These are phyloP conservation scores for Triops longicaudatus DNA, from an alignment of 1,140 invertebrate genomes.

Conservation along the genomic window DNA sequence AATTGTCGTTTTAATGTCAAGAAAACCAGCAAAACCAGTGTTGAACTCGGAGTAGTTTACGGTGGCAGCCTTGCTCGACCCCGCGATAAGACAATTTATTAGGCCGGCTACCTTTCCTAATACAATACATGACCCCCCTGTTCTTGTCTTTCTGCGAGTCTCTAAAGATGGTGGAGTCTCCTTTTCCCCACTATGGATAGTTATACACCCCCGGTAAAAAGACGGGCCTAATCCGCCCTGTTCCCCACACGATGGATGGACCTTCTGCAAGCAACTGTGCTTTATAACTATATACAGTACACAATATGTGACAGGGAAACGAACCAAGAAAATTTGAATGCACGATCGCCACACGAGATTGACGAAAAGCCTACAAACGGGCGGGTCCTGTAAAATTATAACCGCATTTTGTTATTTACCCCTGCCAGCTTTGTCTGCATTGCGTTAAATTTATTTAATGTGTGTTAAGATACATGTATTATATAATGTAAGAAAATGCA, in stretches of 20 bases:
- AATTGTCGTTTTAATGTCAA: not conserved
- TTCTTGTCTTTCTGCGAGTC: not conserved
- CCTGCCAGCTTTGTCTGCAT: not conserved
- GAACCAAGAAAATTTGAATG: not conserved
- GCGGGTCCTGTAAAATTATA: not conserved
- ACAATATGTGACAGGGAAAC: constrained; percentile 11
- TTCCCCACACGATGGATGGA: constrained; percentile 1
- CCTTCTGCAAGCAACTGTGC: not conserved
- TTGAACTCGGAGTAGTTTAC: not conserved
- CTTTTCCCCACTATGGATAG: not conserved
- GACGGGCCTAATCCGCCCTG: not conserved
- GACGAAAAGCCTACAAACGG: not conserved
- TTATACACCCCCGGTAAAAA: not conserved
- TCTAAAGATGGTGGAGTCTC: not conserved
- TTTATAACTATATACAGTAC: constrained; percentile 4
- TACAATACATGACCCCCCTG: not conserved
- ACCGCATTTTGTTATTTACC: not conserved
- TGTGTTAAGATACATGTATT: no score
- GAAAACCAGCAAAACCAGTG: not conserved
- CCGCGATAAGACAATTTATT: constrained; percentile 15
- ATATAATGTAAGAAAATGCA: no score
- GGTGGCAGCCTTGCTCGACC: constrained; percentile 4
- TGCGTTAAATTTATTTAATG: not conserved
- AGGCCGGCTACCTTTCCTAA: constrained; percentile 2
- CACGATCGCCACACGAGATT: constrained; percentile 6